phyloP scores from a whole-genome alignment of 2,888 invertebrate species.

The Thumatha senex region DNA sequence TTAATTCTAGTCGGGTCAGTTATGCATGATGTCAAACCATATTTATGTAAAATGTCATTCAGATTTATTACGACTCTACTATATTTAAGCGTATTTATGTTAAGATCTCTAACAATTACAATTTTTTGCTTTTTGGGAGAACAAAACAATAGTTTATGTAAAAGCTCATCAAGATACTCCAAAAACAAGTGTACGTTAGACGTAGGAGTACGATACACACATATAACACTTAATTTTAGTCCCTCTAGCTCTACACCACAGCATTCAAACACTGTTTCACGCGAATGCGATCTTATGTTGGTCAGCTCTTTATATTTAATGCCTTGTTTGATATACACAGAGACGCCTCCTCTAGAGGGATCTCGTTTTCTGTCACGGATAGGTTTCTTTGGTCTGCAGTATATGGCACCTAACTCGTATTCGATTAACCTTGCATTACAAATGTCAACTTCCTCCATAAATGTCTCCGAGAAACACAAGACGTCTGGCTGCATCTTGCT shows the following conservation, averaged over 20 bases:
- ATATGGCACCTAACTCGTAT: background rate
- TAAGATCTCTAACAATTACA: background rate
- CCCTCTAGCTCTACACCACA: background rate
- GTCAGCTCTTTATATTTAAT: background rate
- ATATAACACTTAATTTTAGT: background rate
- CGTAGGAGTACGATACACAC: background rate
- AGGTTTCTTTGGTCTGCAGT: background rate
- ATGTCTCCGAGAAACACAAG: slow-evolving; percentile 1
- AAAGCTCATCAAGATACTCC: background rate
- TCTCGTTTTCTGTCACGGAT: background rate
- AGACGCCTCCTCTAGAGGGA: background rate
- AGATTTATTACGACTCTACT: background rate
- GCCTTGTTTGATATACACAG: background rate
- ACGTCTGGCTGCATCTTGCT: background rate
- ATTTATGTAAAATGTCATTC: background rate
- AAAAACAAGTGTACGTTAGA: background rate
- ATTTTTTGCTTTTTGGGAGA: background rate
- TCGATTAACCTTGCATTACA: background rate
- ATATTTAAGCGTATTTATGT: background rate
- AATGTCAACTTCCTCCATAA: background rate
- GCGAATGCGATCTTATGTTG: background rate
- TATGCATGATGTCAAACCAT: background rate
- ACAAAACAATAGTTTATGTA: background rate
- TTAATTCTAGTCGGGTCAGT: background rate
- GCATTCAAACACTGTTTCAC: background rate